Conservation (phyloP, 2,113 vertebrate species). For the Lepus europaeus region DNA sequence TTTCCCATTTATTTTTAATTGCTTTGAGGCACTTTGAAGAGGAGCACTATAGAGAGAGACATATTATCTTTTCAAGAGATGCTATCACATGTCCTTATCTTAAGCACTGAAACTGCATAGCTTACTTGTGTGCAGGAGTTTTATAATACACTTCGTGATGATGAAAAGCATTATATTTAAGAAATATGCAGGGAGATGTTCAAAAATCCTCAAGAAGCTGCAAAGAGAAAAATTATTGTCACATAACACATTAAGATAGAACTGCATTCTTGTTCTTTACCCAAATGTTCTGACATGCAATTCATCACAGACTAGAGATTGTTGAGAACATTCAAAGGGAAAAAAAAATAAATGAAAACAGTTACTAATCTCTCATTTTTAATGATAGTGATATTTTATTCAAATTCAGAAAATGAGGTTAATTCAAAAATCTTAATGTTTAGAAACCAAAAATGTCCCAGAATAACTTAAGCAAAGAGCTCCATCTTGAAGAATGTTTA, state of each 20-base stretch:
- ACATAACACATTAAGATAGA: not conserved
- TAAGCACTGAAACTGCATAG: not conserved
- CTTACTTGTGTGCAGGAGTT: not conserved
- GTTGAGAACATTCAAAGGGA: not conserved
- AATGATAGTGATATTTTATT: not conserved
- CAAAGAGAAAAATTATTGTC: not conserved
- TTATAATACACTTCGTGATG: not conserved
- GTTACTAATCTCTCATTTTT: not conserved
- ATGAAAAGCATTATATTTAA: not conserved
- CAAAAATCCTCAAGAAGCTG: not conserved
- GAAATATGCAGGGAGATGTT: not conserved
- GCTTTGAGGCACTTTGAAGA: slow-evolving; percentile 10
- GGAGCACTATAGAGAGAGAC: not conserved
- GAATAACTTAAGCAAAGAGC: not conserved
- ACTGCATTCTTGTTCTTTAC: not conserved
- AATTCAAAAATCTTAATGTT: not conserved
- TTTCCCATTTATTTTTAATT: slow-evolving; percentile 67
- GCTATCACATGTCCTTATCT: not conserved
- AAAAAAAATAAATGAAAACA: not conserved
- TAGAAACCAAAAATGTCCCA: not conserved
- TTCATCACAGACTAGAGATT: not conserved
- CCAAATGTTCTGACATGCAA: not conserved
- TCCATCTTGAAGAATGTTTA: not conserved
- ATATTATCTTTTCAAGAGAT: slow-evolving; percentile 17
- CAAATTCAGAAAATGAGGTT: not conserved